Base-by-base conservation (phyloP, 2,113 vertebrate species). In the Emydura subglobosa region DNA sequence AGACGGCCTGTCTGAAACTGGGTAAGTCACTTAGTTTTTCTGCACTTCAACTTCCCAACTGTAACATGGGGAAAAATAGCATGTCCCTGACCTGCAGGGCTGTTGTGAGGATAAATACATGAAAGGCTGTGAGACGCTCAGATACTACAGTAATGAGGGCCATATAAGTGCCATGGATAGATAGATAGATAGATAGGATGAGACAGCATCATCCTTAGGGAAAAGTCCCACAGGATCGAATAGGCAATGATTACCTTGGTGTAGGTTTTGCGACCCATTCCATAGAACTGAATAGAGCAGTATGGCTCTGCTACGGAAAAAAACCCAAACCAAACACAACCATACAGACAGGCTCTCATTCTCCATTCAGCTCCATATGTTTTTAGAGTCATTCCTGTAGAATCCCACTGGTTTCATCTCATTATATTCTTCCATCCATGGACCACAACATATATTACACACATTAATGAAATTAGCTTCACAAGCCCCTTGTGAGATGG, bases 281-380 rank as follows among this genome's bases (percentile, higher is more conserved):
- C 47, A 14, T 78, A 27, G 42, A 78, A 78, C 94, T 55, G 83
- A 93, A 94, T 44, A 42, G 57, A 92, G 24, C 3, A 79, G 24
- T 7, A 9, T 22, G 87, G 89, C 87, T 89, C 53, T 94, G 95
- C 87, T 65, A 93, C 91, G 87, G 89, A 92, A 50, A 72, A 39
- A 21, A 55, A 3, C 72, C 21, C 27, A 96, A 95, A 96, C 94
- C 94, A 83, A 5, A 88, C 82, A 10, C 79, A 79, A 83, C 95
- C 94, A 95, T 29, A 2, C 50, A 81, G 90, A 95, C 93, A 91
- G 86, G 89, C 81, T 93, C 95, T 95, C 96, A 92, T 96, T 96
- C 92, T 95, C 94, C 94, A 0, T 7, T 93, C 93, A 81, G 27
- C 86, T 93, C 94, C 3, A 93, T 16, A 82, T 76, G 80, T 79